phyloP scores from a whole-genome alignment of 2,888 invertebrate species.

The Allygus modestus region DNA sequence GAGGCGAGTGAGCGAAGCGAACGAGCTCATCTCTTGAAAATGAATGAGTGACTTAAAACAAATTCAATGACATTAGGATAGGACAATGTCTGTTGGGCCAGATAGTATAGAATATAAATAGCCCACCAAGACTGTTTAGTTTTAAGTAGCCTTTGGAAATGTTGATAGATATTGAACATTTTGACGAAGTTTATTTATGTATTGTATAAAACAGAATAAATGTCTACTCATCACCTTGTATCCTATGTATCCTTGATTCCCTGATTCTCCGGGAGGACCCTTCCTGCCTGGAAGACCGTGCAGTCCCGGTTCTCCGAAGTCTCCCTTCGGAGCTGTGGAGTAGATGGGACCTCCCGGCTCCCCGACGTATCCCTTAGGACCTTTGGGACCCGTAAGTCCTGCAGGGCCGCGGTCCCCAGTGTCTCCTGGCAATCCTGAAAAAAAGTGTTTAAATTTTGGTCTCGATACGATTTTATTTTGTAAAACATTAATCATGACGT shows the following conservation, averaged over 20 bases:
- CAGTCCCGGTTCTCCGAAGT: conserved; percentile 71
- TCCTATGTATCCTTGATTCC: conserved; percentile 74
- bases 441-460: neutral
- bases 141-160: too few species aligned
- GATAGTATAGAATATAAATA: too few species aligned
- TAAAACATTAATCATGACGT: neutral
- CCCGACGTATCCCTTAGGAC: conserved; percentile 74
- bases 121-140: too few species aligned
- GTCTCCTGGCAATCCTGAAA: conserved; percentile 68
- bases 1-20: too few species aligned
- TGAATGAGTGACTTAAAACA: too few species aligned
- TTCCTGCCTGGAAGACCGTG: conserved; percentile 70
- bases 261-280: conserved; percentile 71
- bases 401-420: conserved; percentile 73
- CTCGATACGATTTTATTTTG: neutral
- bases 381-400: conserved; percentile 75
- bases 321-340: conserved; percentile 79
- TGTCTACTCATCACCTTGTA: conserved; percentile 51
- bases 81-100: too few species aligned
- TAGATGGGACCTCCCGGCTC: conserved; percentile 73
- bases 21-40: too few species aligned
- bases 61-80: too few species aligned
- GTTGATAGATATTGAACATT: too few species aligned
- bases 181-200: too few species aligned
- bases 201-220: too few species aligned